phyloP scores from a whole-genome alignment of 2,797 vertebrate genomes.

The Falco novaeseelandiae region DNA sequence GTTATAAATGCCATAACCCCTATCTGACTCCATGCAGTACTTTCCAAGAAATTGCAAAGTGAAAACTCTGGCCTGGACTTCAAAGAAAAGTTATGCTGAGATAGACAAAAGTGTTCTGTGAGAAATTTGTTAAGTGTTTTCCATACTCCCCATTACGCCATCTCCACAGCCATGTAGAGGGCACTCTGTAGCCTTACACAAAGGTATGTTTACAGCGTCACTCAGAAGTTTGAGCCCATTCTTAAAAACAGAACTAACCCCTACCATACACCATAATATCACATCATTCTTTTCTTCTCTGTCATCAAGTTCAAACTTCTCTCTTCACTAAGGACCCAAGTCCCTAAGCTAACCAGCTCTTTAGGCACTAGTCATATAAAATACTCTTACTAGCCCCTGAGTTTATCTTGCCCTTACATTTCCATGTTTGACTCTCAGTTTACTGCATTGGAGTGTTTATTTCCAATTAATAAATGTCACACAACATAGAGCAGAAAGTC shows the following conservation, averaged over 20 bases:
- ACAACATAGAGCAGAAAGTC: background rate
- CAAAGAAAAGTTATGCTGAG: conserved; percentile 56
- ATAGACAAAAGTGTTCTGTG: conserved; percentile 14
- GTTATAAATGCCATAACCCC: conserved; percentile 60
- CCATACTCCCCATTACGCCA: background rate
- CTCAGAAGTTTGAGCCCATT: background rate
- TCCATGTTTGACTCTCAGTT: background rate
- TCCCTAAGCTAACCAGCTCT: background rate
- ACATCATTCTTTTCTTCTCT: background rate
- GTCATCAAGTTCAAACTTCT: background rate
- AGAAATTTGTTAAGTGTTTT: conserved; percentile 24
- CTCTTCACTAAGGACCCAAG: background rate
- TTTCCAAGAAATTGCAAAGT: conserved; percentile 66
- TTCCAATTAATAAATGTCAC: background rate
- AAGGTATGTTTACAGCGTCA: background rate
- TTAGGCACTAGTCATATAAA: background rate
- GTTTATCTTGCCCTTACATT: background rate
- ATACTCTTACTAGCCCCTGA: background rate
- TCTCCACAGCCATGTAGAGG: background rate
- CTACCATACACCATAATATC: background rate
- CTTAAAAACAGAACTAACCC: background rate
- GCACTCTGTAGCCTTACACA: background rate
- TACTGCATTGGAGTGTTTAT: background rate
- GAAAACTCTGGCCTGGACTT: conserved; percentile 52
- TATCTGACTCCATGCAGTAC: conserved; percentile 45